These are phyloP conservation scores for Thymallus thymallus DNA, from an alignment of 2,113 vertebrate species.

Conservation along the genomic window DNA sequence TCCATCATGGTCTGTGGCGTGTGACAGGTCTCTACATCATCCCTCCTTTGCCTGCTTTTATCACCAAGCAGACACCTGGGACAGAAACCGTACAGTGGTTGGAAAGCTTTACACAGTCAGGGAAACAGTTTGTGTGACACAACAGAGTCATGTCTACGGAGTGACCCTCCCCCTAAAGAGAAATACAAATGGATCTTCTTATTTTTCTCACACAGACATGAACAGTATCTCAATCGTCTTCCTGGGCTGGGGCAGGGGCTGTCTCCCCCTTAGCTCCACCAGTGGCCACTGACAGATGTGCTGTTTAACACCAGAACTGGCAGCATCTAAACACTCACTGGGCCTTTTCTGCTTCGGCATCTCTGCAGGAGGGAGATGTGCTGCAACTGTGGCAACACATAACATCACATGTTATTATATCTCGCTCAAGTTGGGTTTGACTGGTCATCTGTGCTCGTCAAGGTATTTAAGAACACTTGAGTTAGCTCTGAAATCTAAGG, in stretches of 20 bases:
- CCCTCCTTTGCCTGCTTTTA: constrained; percentile 38
- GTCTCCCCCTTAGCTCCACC: constrained; percentile 31
- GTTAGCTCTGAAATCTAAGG: not conserved
- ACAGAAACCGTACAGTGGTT: constrained; percentile 33
- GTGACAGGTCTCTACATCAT: constrained; percentile 42
- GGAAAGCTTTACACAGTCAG: constrained; percentile 31
- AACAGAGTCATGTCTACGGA: constrained; percentile 31
- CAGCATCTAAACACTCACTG: constrained; percentile 54
- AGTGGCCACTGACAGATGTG: constrained; percentile 62
- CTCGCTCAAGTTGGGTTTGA: constrained; percentile 23
- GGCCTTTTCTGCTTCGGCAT: constrained; percentile 13
- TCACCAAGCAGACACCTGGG: constrained; percentile 28
- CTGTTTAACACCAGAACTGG: constrained; percentile 61
- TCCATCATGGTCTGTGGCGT: constrained; percentile 33
- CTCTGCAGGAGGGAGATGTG: constrained; percentile 33
- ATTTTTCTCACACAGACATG: constrained; percentile 15
- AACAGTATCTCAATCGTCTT: constrained; percentile 44
- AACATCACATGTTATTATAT: constrained; percentile 27
- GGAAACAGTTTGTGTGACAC: constrained; percentile 46
- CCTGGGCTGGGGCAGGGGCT: not conserved
- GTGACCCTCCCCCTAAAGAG: constrained; percentile 6
- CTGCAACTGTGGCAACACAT: constrained; percentile 30
- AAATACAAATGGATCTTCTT: constrained; percentile 30
- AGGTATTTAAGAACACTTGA: constrained; percentile 17
- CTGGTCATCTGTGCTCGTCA: constrained; percentile 31